Percentiles rank a stretch among this genome's conserved stretches.
phyloP scores from a whole-genome alignment of 2,888 invertebrate species.

The Philhelius pedissequus region DNA sequence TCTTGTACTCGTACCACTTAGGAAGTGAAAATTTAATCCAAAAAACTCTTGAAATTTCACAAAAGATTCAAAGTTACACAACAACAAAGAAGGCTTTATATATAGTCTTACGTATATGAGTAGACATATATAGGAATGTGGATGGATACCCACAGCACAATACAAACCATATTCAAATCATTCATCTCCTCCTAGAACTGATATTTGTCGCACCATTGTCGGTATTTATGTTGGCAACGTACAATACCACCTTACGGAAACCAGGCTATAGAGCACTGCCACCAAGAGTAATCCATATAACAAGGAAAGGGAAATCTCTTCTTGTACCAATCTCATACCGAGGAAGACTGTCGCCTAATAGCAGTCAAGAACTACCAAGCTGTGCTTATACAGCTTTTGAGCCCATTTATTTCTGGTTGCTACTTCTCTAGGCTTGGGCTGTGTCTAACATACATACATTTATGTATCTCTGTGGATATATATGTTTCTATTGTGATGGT shows the following conservation, averaged over 20 bases:
- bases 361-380: conserved; percentile 46
- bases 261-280: neutral
- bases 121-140: too few relatives aligned
- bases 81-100: neutral
- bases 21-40: conserved; percentile 1
- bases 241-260: neutral
- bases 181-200: conserved; percentile 13
- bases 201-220: neutral
- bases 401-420: neutral
- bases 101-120: too few relatives aligned
- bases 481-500: neutral
- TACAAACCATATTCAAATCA: conserved; percentile 40
- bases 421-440: conserved; percentile 4
- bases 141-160: neutral
- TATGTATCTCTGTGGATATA: neutral
- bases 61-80: neutral
- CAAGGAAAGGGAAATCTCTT: conserved; percentile 38
- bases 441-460: neutral
- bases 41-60: conserved; percentile 4
- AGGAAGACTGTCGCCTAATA: conserved; percentile 49
- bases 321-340: conserved; percentile 12
- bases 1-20: neutral
- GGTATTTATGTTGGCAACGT: neutral
- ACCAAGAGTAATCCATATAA: neutral
- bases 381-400: conserved; percentile 9